Conservation (phyloP, 2,888 invertebrate genomes). For the Muscina levida region DNA sequence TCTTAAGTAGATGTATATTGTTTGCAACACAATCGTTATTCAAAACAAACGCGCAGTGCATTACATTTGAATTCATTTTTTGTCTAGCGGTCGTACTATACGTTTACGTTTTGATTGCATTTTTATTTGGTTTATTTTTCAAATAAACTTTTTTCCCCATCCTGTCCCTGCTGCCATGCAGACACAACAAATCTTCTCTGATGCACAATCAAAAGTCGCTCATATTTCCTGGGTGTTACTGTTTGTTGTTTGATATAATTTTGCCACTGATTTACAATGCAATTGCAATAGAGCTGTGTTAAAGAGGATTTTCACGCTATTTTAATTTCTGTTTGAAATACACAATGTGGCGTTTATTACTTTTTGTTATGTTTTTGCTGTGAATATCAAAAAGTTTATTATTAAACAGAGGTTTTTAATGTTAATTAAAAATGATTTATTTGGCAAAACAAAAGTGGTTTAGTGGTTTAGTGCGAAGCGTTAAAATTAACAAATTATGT, state of each 20-base stretch:
- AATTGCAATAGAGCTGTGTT: constrained; percentile 9
- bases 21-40: constrained; percentile 24
- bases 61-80: constrained; percentile 34
- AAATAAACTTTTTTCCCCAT: constrained; percentile 28
- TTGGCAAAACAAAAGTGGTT: constrained; percentile 9
- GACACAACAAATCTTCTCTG: constrained; percentile 1
- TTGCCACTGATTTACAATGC: not conserved
- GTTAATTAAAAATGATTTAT: constrained; percentile 37
- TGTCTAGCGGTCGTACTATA: constrained; percentile 29
- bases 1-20: no score
- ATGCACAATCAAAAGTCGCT: no score
- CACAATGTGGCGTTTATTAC: constrained; percentile 14
- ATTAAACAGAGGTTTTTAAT: constrained; percentile 11
- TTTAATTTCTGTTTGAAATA: not conserved
- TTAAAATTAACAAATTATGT: constrained; percentile 20
- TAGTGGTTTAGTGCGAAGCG: constrained; percentile 24
- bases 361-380: not conserved
- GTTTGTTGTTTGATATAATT: no score
- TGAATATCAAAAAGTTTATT: constrained; percentile 7
- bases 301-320: constrained; percentile 24
- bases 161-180: not conserved
- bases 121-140: constrained; percentile 38
- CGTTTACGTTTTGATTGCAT: constrained; percentile 42
- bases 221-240: no score
- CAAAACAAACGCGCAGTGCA: constrained; percentile 39